Base-by-base conservation (phyloP, 2,888 invertebrate genomes). In the Pseudoips prasinana region DNA sequence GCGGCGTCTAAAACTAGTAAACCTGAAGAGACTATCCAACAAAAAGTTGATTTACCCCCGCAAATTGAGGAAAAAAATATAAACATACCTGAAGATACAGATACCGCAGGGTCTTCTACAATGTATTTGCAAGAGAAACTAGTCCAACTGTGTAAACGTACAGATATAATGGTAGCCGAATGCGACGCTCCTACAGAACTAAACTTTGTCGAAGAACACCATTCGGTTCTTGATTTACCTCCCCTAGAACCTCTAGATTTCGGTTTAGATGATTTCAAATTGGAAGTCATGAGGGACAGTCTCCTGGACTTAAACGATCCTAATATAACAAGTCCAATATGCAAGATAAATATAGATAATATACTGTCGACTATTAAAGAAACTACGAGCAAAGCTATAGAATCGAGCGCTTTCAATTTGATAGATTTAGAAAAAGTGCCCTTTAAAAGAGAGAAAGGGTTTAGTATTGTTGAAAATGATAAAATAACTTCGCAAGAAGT, bases 111-210 rank as follows among this genome's bases (percentile, higher is more conserved):
- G 53, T 63, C 70, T 59, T 66, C 54, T 43, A 59, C 60, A 31
- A 47, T 78, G 22, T 81, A 81, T 0, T 58, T 88, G 38, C 87
- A 86, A 41, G 84, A 87, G 26, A 87, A 86, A 55, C 54, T 88
- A 23, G 65, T 79, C 10, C 76, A 86, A 42, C 60, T 89, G 8
- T 89, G 87, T 37, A 89, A 89, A 42, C 71, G 83, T 59, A 81
- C 76, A 9, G 88, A 89, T 55, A 85, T 89, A 22, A 77, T 89
- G 73, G 83, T 89, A 24, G 89, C 88, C 1, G 75, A 87, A 44
- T 89, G 89, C 35, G 89, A 86, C 41, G 66, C 74, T 1, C 89
- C 89, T 7, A 62, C 80, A 0, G 85, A 84, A 33, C 61, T 89
- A 6, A 81, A 79, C 46, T 89, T 86, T 32, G 77, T 88, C 3